Conservation (phyloP, 2,888 invertebrate species). For the Apodemia duryi region DNA sequence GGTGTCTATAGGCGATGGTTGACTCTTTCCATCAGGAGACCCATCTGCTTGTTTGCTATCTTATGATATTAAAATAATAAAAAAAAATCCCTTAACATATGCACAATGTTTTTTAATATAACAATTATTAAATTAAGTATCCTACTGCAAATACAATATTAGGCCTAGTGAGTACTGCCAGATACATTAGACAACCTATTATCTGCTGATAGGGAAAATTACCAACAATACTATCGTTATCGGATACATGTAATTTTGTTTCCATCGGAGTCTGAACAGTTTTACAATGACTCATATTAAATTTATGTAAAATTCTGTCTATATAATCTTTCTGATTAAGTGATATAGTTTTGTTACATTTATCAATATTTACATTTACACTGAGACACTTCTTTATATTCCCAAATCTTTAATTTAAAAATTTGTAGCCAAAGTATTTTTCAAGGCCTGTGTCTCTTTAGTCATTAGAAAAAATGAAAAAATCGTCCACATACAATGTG, state of each 20-base stretch:
- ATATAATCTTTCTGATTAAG: slow-evolving; percentile 23
- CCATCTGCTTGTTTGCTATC: too few relatives aligned
- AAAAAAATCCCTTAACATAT: slow-evolving; percentile 18
- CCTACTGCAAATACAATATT: slow-evolving; percentile 27
- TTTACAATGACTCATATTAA: slow-evolving; percentile 25
- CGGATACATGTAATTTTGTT: slow-evolving; percentile 7
- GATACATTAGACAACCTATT: slow-evolving; percentile 26
- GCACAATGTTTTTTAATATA: slow-evolving; percentile 26
- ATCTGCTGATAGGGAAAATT: slow-evolving; percentile 27
- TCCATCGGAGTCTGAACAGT: slow-evolving; percentile 24
- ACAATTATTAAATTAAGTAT: slow-evolving; percentile 29
- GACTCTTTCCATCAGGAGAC: too few relatives aligned
- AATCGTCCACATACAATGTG: slow-evolving; percentile 22
- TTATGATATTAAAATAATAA: too few relatives aligned
- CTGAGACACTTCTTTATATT: not conserved
- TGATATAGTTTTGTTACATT: slow-evolving; percentile 14
- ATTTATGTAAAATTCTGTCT: slow-evolving; percentile 19
- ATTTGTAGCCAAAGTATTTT: slow-evolving; percentile 18
- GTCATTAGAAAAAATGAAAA: slow-evolving; percentile 22
- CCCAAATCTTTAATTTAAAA: slow-evolving; percentile 18
- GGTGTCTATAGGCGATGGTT: too few relatives aligned
- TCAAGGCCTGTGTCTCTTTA: slow-evolving; percentile 15
- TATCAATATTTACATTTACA: not conserved
- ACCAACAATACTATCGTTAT: not conserved
- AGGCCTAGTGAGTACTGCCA: slow-evolving; percentile 19